A percentile compares a stretch with the other conserved stretches of the same genome.
Evolutionary conservation across 2,888 invertebrate genomes (phyloP).

Genomic region (Druceiella hillmani): DNA sequence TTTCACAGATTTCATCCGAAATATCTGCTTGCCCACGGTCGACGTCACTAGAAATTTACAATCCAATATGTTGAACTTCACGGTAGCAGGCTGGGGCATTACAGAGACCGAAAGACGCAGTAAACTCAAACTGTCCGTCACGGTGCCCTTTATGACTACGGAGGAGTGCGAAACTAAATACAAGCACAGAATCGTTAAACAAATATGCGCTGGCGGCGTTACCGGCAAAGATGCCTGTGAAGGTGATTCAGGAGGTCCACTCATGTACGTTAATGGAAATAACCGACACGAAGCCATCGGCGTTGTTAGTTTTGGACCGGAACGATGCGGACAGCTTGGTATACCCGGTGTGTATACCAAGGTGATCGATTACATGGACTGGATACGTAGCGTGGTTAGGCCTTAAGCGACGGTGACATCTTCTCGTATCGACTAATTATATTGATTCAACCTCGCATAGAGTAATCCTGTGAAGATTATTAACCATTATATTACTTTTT

Average conservation of each 20-base stretch:
- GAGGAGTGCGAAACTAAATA: neutral
- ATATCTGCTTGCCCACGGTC: constrained; percentile 34
- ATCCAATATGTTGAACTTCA: constrained; percentile 23
- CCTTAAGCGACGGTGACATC: no score
- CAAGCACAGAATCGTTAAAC: no score
- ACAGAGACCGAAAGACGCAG: constrained; percentile 32
- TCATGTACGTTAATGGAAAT: constrained; percentile 40
- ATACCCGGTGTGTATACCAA: constrained; percentile 62
- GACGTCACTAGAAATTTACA: constrained; percentile 28
- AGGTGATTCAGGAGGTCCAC: constrained; percentile 61
- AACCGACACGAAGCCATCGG: no score
- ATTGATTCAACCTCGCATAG: no score
- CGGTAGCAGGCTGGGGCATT: constrained; percentile 50
- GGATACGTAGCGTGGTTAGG: constrained; percentile 47
- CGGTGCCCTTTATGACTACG: no score
- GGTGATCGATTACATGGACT: constrained; percentile 50
- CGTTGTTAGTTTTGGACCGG: constrained; percentile 59
- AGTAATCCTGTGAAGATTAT: no score
- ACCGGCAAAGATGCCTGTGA: constrained; percentile 54
- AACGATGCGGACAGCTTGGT: constrained; percentile 52
- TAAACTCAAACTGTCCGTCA: constrained; percentile 30
- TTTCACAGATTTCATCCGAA: constrained; percentile 40
- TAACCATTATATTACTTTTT: no score
- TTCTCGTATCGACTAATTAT: no score
- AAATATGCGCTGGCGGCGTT: constrained; percentile 59